These are phyloP conservation scores for Nothura maculosa DNA, from an alignment of 2,797 vertebrate genomes.

Conservation along the genomic window DNA sequence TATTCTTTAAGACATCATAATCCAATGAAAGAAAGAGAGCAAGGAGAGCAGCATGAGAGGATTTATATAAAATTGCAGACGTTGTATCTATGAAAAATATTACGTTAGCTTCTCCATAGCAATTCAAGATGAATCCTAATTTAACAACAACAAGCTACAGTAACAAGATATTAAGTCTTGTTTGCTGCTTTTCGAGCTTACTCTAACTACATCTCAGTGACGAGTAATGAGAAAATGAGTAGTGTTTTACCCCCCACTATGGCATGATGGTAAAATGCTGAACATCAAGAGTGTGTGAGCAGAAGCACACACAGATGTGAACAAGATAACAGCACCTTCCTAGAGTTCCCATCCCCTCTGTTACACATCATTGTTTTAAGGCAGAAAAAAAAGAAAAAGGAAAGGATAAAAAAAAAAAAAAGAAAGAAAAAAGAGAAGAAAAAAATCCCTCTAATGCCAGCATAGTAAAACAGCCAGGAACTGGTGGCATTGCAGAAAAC, in stretches of 20 bases:
- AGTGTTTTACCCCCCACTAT: not conserved
- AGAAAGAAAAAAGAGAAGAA: not conserved
- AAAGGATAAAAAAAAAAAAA: no score
- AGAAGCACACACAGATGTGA: not conserved
- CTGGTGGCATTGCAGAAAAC: not conserved
- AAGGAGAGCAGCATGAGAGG: not conserved
- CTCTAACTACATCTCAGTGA: not conserved
- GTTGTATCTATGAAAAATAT: not conserved
- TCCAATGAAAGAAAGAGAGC: not conserved
- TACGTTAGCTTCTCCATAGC: not conserved
- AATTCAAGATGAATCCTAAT: not conserved
- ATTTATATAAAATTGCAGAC: not conserved
- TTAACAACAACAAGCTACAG: not conserved
- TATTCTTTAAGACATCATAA: not conserved
- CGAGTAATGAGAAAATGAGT: no score
- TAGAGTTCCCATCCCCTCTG: not conserved
- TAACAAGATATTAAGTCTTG: not conserved
- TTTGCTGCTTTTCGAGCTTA: not conserved
- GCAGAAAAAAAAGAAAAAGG: not conserved
- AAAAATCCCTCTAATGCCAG: not conserved
- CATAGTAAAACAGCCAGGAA: not conserved
- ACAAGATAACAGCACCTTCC: not conserved
- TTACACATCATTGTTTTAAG: not conserved
- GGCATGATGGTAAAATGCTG: not conserved
- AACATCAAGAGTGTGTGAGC: not conserved